A percentile compares a stretch with the other conserved stretches of the same genome.
These are phyloP conservation scores for Lycaena phlaeas DNA, from an alignment of 2,888 invertebrate species.

Conservation along the genomic window DNA sequence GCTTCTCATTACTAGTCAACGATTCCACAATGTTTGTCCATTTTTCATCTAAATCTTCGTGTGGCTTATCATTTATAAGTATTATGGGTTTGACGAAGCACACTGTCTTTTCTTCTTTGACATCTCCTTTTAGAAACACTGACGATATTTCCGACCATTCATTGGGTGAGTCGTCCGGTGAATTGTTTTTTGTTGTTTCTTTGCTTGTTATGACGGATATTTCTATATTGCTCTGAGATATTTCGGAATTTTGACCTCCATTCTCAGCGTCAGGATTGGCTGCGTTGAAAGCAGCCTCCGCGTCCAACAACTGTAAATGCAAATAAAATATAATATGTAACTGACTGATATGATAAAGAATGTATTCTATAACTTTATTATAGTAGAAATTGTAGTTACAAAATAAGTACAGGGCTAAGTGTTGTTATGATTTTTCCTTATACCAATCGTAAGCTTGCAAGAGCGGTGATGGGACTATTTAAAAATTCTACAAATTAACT, in stretches of 20 bases:
- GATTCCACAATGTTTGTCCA: slow-evolving; percentile 44
- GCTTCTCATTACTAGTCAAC: slow-evolving; percentile 39
- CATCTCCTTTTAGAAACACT: slow-evolving; percentile 32
- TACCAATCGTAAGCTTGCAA: too few species aligned
- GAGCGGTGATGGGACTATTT: too few species aligned
- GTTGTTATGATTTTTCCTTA: too few species aligned
- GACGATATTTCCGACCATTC: slow-evolving; percentile 36
- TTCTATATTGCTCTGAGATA: slow-evolving; percentile 40
- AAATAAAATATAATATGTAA: too few species aligned
- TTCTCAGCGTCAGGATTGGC: slow-evolving; percentile 30
- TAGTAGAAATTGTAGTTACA: too few species aligned
- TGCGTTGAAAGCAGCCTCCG: slow-evolving; percentile 44
- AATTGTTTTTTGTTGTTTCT: slow-evolving; percentile 33
- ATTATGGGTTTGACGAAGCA: slow-evolving; percentile 47
- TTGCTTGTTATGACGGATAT: slow-evolving; percentile 37
- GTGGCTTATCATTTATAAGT: slow-evolving; percentile 53
- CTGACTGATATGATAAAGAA: too few species aligned
- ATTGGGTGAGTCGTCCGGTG: slow-evolving; percentile 31
- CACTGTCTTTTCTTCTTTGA: slow-evolving; percentile 28
- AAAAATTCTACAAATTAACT: too few species aligned
- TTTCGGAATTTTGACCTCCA: slow-evolving; percentile 32
- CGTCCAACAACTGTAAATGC: slow-evolving; percentile 45
- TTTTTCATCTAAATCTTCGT: slow-evolving; percentile 55
- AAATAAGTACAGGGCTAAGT: too few species aligned
- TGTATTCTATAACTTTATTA: slow-evolving; percentile 2